Conservation (phyloP, 2,888 invertebrate species). For the Dioctria linearis region DNA sequence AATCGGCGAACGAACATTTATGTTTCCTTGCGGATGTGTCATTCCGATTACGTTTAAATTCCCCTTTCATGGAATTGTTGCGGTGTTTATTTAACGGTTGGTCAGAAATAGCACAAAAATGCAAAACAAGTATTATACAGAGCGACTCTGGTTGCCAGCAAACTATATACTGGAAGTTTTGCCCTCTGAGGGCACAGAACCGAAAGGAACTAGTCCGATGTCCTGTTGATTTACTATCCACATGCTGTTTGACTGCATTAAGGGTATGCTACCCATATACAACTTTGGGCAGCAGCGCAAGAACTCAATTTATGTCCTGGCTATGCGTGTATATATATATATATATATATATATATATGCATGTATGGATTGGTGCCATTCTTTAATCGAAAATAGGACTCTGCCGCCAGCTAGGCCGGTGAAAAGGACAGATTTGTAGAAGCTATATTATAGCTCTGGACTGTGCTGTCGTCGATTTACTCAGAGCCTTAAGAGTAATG, state of each 20-base stretch:
- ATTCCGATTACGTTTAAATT: too few species aligned
- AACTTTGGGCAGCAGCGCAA: neutral
- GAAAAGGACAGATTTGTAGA: too few species aligned
- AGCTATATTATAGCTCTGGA: too few species aligned
- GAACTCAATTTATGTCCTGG: neutral
- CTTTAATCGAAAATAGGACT: neutral
- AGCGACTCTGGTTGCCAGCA: too few species aligned
- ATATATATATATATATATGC: neutral
- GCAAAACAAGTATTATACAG: too few species aligned
- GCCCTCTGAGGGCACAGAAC: too few species aligned
- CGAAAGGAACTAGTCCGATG: neutral
- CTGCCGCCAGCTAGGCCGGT: neutral
- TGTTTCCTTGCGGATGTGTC: too few species aligned
- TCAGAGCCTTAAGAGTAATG: neutral
- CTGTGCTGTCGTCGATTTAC: neutral
- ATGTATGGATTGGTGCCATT: neutral
- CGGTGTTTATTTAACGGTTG: too few species aligned
- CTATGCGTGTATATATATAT: neutral
- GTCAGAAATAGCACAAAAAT: too few species aligned
- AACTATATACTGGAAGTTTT: too few species aligned
- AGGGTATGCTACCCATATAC: neutral
- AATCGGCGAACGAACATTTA: too few species aligned
- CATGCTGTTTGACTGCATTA: neutral
- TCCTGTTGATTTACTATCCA: neutral
- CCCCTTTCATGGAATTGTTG: too few species aligned